These are phyloP conservation scores for Drosophila niveifrons DNA, from an alignment of 2,888 invertebrate genomes.

Conservation along the genomic window DNA sequence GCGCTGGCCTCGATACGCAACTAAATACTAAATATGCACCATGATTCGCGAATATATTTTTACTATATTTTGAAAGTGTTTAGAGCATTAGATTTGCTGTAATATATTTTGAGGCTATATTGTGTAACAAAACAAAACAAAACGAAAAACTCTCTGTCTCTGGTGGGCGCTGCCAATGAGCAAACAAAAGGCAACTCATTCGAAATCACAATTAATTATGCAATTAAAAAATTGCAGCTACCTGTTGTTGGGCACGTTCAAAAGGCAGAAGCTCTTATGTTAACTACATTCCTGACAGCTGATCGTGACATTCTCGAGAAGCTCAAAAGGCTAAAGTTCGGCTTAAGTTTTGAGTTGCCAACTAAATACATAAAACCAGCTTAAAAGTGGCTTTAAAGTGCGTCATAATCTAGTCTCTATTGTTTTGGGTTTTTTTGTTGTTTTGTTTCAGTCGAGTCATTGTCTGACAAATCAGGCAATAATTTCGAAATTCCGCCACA, in stretches of 20 bases:
- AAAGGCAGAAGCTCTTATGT: conserved; percentile 25
- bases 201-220: not conserved
- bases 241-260: conserved; percentile 53
- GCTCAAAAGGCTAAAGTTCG: conserved; percentile 9
- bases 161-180: conserved; percentile 38
- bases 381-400: conserved; percentile 1
- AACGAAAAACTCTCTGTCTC: conserved; percentile 10
- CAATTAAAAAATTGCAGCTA: not conserved
- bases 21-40: conserved; percentile 18
- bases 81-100: conserved; percentile 34
- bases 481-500: not conserved
- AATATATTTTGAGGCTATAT: conserved; percentile 36
- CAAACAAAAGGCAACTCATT: conserved; percentile 5
- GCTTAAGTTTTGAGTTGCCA: not conserved
- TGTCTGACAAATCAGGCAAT: not conserved
- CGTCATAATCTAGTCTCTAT: conserved; percentile 22
- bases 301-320: conserved; percentile 59
- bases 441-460: conserved; percentile 9
- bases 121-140: conserved; percentile 44
- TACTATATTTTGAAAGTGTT: conserved; percentile 39
- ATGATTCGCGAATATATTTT: conserved; percentile 47
- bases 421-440: conserved; percentile 1
- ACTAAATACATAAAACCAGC: conserved; percentile 3
- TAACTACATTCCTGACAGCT: conserved; percentile 20
- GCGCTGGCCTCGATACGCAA: conserved; percentile 62